Percentiles rank a stretch among this genome's conserved stretches.
phyloP scores from a whole-genome alignment of 2,797 vertebrate genomes.

The Notolepis coatsorum region DNA sequence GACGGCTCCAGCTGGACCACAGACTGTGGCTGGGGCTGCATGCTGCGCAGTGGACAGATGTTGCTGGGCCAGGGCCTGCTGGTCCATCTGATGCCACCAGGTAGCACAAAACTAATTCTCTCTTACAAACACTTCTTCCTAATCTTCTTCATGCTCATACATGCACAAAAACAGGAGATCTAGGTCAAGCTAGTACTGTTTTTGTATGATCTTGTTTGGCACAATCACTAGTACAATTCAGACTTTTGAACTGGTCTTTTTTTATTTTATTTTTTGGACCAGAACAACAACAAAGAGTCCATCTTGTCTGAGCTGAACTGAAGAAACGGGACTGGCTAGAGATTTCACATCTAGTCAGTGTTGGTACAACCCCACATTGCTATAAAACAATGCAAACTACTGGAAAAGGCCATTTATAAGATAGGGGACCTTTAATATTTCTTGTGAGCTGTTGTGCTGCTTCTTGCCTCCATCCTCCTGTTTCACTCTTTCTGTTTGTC shows the following conservation, averaged over 20 bases:
- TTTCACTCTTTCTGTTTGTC: not conserved
- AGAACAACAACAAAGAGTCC: too few species aligned
- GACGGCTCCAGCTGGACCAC: constrained; percentile 88
- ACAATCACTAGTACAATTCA: not conserved
- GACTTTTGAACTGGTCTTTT: not conserved
- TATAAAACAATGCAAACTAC: too few species aligned
- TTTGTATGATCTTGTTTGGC: not conserved
- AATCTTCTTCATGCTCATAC: not conserved
- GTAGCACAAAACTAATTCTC: too few species aligned
- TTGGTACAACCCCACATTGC: too few species aligned
- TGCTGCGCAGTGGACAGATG: constrained; percentile 94
- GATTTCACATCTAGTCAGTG: too few species aligned
- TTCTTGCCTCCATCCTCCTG: not conserved
- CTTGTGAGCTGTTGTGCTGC: not conserved
- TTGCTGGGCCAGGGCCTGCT: constrained; percentile 91
- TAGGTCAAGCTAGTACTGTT: not conserved
- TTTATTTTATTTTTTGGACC: not conserved
- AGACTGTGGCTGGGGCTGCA: constrained; percentile 95
- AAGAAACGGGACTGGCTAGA: too few species aligned
- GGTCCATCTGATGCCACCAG: constrained; percentile 86
- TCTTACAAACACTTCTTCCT: not conserved
- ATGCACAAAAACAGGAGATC: not conserved
- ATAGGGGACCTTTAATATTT: too few species aligned
- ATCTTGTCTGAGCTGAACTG: too few species aligned
- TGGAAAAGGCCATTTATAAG: too few species aligned